Percentiles rank a stretch among this genome's conserved stretches.
phyloP scores from a whole-genome alignment of 2,113 vertebrate species.

The Etheostoma cragini region DNA sequence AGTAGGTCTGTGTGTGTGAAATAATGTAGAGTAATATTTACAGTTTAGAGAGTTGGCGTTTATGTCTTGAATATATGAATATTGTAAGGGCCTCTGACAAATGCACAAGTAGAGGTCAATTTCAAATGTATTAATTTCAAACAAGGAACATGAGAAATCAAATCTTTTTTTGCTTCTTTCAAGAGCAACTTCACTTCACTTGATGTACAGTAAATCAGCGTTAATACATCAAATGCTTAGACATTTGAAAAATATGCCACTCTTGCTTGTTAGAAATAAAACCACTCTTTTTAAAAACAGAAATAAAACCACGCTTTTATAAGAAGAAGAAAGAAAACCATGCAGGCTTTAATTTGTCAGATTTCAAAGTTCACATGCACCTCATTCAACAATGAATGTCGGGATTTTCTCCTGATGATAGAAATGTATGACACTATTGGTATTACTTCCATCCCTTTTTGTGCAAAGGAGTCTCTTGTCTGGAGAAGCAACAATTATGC shows the following conservation, averaged over 20 bases:
- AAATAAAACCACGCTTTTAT: not conserved
- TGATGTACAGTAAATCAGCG: conserved; percentile 38
- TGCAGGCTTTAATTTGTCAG: not conserved
- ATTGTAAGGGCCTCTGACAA: not conserved
- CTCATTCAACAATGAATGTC: not conserved
- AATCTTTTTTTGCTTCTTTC: not conserved
- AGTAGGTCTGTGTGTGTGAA: conserved; percentile 5
- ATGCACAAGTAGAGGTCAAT: not conserved
- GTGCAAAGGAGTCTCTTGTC: conserved; percentile 34
- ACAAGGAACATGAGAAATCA: not conserved
- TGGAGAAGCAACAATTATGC: conserved; percentile 38
- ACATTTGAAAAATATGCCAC: not conserved
- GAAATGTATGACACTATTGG: not conserved
- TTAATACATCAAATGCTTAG: conserved; percentile 19
- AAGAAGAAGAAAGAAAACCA: not conserved
- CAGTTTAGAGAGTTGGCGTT: not conserved
- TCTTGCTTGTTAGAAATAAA: conserved; percentile 5
- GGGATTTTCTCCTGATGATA: conserved; percentile 6
- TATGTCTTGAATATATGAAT: conserved; percentile 1
- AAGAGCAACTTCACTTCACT: conserved; percentile 42
- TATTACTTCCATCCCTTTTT: conserved; percentile 17
- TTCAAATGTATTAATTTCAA: not conserved
- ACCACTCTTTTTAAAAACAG: not conserved
- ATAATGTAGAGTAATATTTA: conserved; percentile 4
- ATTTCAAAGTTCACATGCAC: conserved; percentile 11